Evolutionary conservation across 2,797 vertebrate genomes (phyloP), one percentile per base, ranked within the genome.

Genomic region (Phaenicophaeus curvirostris): DNA sequence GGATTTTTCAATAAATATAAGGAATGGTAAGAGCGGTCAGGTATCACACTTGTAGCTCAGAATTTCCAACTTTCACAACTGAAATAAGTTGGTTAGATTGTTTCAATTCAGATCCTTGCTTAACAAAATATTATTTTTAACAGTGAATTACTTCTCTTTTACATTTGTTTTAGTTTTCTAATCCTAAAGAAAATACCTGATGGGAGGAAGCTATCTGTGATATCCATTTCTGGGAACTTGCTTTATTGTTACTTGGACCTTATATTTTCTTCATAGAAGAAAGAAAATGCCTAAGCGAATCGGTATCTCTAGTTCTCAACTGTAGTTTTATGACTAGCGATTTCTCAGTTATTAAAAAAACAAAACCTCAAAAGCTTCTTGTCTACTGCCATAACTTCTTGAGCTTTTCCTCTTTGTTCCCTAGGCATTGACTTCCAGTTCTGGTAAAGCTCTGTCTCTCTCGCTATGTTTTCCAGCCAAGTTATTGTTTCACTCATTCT

Each of bases 351-450:
- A 55, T 27, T 35, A 19, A 17, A 17, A 44, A 72, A 73, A 2
- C 5, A 42, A 79, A 46, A 1, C 0, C 2, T 11, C 4, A 15
- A 67, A 66, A 78, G 3, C 9, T 68, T 81, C 61, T 31, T 44
- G 8, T 33, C 17, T 23, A 44, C 20, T 62, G 11, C 13, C 8
- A 23, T 10, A 15, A 3, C 7, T 80, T 83, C 59, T 13, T 13
- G 37, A 80, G 11, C 7, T 62, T 30, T 65, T 50, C 6, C 6
- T 46, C 24, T 19, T 69, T 30, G 28, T 31, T 25, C 50, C 10
- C 19, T 73, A 42, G 7, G 6, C 31, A 42, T 23, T 37, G 59
- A 30, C 48, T 72, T 41, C 6, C 71, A 80, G 3, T 85, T 77
- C 75, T 24, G 11, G 6, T n/a, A 72, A 88, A 51, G 8, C 9